Percentiles rank a stretch among this genome's conserved stretches.
Conservation (phyloP, 1,140 invertebrate genomes). For the Aplysia californica region DNA sequence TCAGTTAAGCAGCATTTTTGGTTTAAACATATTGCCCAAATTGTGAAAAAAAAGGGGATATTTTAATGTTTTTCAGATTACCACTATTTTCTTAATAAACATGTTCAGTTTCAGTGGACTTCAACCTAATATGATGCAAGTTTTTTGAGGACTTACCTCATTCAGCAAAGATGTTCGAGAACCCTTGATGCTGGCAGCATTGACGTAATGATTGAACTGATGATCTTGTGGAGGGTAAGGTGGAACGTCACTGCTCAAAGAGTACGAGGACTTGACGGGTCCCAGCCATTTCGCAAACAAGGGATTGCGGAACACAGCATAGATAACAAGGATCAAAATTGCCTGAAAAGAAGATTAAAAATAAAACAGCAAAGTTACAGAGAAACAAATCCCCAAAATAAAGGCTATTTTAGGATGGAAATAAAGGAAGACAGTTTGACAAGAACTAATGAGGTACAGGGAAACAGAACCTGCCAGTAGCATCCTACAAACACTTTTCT, state of each 20-base stretch:
- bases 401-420: background rate
- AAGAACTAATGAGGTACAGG: background rate
- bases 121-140: too few relatives aligned
- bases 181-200: slow-evolving; percentile 44
- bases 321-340: slow-evolving; percentile 53
- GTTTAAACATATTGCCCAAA: too few relatives aligned
- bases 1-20: too few relatives aligned
- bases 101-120: too few relatives aligned
- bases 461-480: too few relatives aligned
- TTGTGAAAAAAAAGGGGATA: too few relatives aligned
- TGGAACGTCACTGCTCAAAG: slow-evolving; percentile 9
- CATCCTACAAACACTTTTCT: too few relatives aligned
- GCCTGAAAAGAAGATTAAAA: slow-evolving; percentile 50
- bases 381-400: background rate
- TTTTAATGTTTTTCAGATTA: too few relatives aligned
- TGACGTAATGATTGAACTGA: slow-evolving; percentile 10
- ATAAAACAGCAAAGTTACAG: too few relatives aligned
- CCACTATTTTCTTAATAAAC: too few relatives aligned
- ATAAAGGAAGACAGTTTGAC: background rate
- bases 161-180: slow-evolving; percentile 52
- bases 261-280: slow-evolving; percentile 23
- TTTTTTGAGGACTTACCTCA: slow-evolving; percentile 51
- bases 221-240: background rate
- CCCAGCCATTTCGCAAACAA: slow-evolving; percentile 30
- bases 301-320: slow-evolving; percentile 57